Percentiles rank a stretch among this genome's conserved stretches.
phyloP scores from a whole-genome alignment of 1,140 invertebrate genomes.

The Anthonomus grandis region DNA sequence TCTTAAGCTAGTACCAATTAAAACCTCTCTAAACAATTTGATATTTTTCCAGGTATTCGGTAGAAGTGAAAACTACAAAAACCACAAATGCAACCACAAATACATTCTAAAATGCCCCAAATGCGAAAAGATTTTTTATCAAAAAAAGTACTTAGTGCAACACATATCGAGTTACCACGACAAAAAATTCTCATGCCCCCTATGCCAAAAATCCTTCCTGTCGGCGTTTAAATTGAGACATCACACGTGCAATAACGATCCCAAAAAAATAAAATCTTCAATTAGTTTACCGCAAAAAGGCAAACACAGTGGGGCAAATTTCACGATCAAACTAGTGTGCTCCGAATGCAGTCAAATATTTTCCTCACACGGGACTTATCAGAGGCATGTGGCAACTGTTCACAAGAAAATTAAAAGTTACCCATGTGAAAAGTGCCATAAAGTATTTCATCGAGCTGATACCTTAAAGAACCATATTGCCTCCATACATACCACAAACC shows the following conservation, averaged over 20 bases:
- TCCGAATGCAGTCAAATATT: conserved; percentile 38
- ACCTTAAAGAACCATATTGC: conserved; percentile 34
- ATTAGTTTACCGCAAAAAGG: conserved; percentile 34
- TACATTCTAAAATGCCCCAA: conserved; percentile 33
- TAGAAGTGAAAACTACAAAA: conserved; percentile 44
- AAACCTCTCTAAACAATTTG: neutral
- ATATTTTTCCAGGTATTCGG: conserved; percentile 42
- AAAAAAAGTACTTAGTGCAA: conserved; percentile 41
- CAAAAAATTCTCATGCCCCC: conserved; percentile 31
- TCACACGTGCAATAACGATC: conserved; percentile 31
- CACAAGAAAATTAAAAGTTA: conserved; percentile 34
- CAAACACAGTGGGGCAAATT: neutral
- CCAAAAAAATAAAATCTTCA: conserved; percentile 20
- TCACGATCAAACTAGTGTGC: conserved; percentile 33
- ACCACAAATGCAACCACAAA: conserved; percentile 38
- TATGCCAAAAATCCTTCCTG: conserved; percentile 32
- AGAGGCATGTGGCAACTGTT: conserved; percentile 32
- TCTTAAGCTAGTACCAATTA: too few relatives aligned
- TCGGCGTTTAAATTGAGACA: conserved; percentile 30
- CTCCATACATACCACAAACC: conserved; percentile 9
- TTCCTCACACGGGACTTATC: conserved; percentile 28
- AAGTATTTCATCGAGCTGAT: conserved; percentile 37
- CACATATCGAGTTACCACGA: conserved; percentile 40
- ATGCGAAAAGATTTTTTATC: conserved; percentile 39
- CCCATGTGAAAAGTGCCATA: conserved; percentile 42